Conservation (phyloP, 1,140 invertebrate species). For the Antheraea mylitta region DNA sequence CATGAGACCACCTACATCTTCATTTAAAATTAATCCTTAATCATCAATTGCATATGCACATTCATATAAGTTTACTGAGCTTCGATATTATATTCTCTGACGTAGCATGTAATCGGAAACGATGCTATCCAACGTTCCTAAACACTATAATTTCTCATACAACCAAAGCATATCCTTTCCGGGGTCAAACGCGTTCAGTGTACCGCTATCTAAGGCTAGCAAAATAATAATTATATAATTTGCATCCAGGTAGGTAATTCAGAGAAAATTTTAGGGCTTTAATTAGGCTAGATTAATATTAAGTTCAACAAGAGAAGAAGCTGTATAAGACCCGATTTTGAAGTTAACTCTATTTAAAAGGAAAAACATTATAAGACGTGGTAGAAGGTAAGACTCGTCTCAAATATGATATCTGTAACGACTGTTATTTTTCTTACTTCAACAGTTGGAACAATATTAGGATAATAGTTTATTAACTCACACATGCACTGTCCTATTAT, state of each 20-base stretch:
- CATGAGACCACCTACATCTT: background rate
- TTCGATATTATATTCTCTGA: background rate
- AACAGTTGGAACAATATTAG: too few relatives aligned
- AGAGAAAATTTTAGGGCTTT: too few relatives aligned
- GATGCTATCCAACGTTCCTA: background rate
- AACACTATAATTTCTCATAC: background rate
- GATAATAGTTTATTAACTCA: too few relatives aligned
- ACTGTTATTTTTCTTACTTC: too few relatives aligned
- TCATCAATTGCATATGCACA: background rate
- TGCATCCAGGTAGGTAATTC: background rate
- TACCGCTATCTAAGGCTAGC: background rate
- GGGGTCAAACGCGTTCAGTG: background rate
- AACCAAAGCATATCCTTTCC: background rate
- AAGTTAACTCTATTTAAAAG: too few relatives aligned
- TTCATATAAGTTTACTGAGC: background rate
- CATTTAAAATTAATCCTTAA: background rate
- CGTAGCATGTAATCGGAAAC: background rate
- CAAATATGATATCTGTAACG: too few relatives aligned
- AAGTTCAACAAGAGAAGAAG: too few relatives aligned
- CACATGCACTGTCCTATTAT: too few relatives aligned
- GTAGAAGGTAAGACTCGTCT: too few relatives aligned
- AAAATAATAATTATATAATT: conserved; percentile 2
- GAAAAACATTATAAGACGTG: too few relatives aligned
- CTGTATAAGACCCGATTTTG: too few relatives aligned
- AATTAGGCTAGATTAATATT: too few relatives aligned